Base-by-base conservation (phyloP, 2,888 invertebrate genomes). In the Chrysomela aeneicollis region DNA sequence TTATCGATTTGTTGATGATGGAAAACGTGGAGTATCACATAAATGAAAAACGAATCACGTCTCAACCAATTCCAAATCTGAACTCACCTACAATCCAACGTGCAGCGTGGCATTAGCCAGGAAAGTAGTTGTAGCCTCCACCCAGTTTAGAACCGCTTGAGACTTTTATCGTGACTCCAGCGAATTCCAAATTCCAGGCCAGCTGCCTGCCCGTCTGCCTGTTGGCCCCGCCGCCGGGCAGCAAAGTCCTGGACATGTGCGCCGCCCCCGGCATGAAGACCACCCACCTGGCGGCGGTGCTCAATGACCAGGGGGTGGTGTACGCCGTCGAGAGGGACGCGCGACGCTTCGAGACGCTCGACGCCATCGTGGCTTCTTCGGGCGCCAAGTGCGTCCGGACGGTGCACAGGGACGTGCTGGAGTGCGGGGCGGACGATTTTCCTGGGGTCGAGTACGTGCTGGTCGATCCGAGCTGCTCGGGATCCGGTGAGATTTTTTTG, bases 191-290 rank as follows among this genome's bases (percentile, higher is more conserved):
- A n/a, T n/a, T 82, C 62, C 79, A 97, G 97, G 95, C 96, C 0
- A 98, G 97, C 73, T 94, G 97, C 78, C 83, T 99, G 72, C 91
- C 97, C 0, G 91, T 93, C 0, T 88, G 90, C 70, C 82, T 96
- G 0, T 82, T 99, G 46, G 87, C 89, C 53, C 92, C 97, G 0
- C 84, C 88, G 0, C 82, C 89, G 0, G 92, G 92, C 8, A 88
- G 92, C 70, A 84, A 85, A 0, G 91, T 94, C 1, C 81, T 99
- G 64, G 99, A 99, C 82, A 92, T 95, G 88, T 99, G 99, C 81
- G 95, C 98, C 0, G 98, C 99, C 0, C 99, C 99, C 0, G 99
- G 99, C 42, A 97, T 95, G 92, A 97, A 97, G 84, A 93, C 97
- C 0, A 90, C 94, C 10, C 95, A 97, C 78, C 81, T 97, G 2